phyloP scores from a whole-genome alignment of 2,113 vertebrate species.

The Syrmaticus mikado region DNA sequence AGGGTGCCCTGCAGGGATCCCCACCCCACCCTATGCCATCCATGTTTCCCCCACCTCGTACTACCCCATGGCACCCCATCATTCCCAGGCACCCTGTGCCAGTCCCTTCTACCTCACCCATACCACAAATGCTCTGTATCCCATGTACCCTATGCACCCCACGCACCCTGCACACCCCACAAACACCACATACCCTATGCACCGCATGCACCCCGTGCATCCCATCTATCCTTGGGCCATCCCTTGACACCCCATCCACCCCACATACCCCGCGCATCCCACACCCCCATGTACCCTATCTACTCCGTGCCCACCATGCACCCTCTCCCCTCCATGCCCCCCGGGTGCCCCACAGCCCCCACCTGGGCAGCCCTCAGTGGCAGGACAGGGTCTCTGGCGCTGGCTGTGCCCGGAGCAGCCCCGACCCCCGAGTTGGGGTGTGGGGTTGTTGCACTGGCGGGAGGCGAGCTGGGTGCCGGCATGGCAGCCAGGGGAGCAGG shows the following conservation, averaged over 20 bases:
- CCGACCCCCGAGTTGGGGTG: slow-evolving; percentile 80
- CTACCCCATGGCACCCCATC: background rate
- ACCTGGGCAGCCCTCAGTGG: slow-evolving; percentile 58
- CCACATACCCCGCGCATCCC: too few relatives aligned
- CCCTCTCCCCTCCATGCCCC: background rate
- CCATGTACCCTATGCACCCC: background rate
- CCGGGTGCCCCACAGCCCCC: background rate
- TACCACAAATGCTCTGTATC: too few relatives aligned
- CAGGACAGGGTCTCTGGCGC: slow-evolving; percentile 81
- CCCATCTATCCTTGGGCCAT: background rate
- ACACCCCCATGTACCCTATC: background rate
- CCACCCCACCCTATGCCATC: background rate
- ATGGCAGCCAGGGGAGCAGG: slow-evolving; percentile 82
- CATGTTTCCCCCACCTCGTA: background rate
- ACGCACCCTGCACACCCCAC: background rate
- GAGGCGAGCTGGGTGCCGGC: slow-evolving; percentile 77
- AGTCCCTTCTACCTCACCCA: background rate
- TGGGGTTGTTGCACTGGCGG: slow-evolving; percentile 81
- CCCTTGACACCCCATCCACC: too few relatives aligned
- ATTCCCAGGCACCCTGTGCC: background rate
- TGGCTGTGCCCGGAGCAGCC: slow-evolving; percentile 77
- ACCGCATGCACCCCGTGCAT: background rate
- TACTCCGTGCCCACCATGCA: background rate
- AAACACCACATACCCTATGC: background rate
- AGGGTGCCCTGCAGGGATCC: background rate